A percentile compares a stretch with the other conserved stretches of the same genome.
Evolutionary conservation across 2,797 vertebrate genomes (phyloP).

Genomic region (Selene dorsalis): DNA sequence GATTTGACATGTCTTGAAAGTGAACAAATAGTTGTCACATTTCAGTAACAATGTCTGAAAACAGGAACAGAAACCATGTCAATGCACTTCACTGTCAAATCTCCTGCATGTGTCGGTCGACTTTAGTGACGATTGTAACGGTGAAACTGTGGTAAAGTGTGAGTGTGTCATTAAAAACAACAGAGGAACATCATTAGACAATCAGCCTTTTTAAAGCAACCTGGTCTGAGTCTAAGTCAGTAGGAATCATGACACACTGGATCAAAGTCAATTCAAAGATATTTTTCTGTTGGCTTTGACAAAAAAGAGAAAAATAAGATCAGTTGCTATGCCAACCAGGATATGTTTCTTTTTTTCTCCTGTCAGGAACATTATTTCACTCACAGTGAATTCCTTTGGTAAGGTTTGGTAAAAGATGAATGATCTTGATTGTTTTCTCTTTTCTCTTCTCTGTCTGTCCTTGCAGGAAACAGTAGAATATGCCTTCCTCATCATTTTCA

Average conservation of each 20-base stretch:
- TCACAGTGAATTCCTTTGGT: neutral
- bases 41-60: too few relatives aligned
- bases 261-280: constrained; percentile 27
- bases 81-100: too few relatives aligned
- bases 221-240: neutral
- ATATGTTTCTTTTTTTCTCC: neutral
- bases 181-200: neutral
- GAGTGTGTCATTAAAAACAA: neutral
- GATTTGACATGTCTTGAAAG: too few relatives aligned
- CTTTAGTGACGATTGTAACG: neutral
- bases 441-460: neutral
- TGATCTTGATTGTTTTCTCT: constrained; percentile 5
- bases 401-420: neutral
- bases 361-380: neutral
- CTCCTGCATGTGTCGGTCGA: too few relatives aligned
- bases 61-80: too few relatives aligned
- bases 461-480: constrained; percentile 99
- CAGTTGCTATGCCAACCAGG: constrained; percentile 31
- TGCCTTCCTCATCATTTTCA: constrained; percentile 99
- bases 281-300: constrained; percentile 11
- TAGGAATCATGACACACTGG: neutral
- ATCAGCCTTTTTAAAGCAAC: neutral
- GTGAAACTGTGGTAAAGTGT: neutral
- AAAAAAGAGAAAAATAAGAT: constrained; percentile 8
- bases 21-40: too few relatives aligned